These are phyloP conservation scores for Gambusia affinis DNA, from an alignment of 2,113 vertebrate genomes.

Conservation along the genomic window DNA sequence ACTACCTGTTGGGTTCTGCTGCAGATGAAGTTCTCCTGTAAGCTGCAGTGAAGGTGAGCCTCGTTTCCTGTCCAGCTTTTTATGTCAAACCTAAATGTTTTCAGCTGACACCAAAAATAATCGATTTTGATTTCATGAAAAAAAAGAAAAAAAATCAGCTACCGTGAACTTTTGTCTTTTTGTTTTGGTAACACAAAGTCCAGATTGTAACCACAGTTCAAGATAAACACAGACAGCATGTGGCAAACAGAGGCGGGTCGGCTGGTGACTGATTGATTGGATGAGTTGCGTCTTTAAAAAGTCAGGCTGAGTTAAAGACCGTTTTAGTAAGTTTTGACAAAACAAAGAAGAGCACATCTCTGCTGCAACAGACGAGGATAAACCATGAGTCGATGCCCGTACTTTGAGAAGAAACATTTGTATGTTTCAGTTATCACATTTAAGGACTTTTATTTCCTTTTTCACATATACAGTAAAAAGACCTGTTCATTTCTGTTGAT, in stretches of 20 bases:
- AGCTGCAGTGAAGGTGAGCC: no score
- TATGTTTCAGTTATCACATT: slow-evolving; percentile 72
- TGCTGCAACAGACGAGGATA: slow-evolving; percentile 22
- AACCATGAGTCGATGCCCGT: slow-evolving; percentile 91
- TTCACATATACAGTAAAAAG: neutral
- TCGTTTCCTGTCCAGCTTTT: no score
- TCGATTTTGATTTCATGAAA: no score
- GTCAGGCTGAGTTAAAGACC: neutral
- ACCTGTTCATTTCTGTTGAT: neutral
- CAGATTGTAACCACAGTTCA: slow-evolving; percentile 17
- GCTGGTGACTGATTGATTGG: slow-evolving; percentile 67
- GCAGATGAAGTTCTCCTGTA: no score
- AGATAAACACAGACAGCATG: slow-evolving; percentile 28
- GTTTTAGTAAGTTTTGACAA: slow-evolving; percentile 29
- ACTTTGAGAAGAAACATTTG: slow-evolving; percentile 82
- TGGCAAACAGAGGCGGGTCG: slow-evolving; percentile 57
- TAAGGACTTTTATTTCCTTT: neutral
- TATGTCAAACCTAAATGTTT: no score
- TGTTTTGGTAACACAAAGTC: slow-evolving; percentile 60
- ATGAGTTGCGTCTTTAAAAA: slow-evolving; percentile 60
- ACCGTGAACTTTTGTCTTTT: neutral
- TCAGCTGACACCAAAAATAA: no score
- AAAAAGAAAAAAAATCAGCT: neutral
- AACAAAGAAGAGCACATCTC: slow-evolving; percentile 18
- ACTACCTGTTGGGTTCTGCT: no score